Evolutionary conservation across 1,140 invertebrate genomes (phyloP).

Genomic region (Latrodectus geometricus): DNA sequence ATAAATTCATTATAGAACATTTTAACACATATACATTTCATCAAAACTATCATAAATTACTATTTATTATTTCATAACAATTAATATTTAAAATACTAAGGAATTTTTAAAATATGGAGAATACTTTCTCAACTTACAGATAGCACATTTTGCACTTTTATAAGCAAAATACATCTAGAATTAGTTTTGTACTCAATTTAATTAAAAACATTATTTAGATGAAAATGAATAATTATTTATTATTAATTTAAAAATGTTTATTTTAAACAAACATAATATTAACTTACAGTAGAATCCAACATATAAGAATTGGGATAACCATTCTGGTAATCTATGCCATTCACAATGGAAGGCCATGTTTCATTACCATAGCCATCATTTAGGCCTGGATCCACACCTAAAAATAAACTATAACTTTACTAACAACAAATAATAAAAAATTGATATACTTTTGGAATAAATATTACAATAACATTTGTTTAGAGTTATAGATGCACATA

Average conservation of each 20-base stretch:
- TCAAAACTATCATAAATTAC: background rate
- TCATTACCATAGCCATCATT: constrained; percentile 33
- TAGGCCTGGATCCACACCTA: constrained; percentile 7
- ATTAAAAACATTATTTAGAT: background rate
- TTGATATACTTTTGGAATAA: too few species aligned
- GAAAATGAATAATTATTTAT: background rate
- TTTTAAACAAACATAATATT: background rate
- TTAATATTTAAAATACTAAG: background rate
- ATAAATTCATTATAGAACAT: background rate
- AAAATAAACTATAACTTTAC: background rate
- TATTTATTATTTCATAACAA: background rate
- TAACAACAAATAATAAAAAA: too few species aligned
- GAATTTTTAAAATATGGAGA: too few species aligned
- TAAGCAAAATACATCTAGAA: background rate
- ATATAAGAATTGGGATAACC: constrained; percentile 34
- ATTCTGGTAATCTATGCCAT: constrained; percentile 29
- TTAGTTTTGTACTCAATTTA: background rate
- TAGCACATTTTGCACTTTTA: background rate
- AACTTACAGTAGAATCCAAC: constrained; percentile 19
- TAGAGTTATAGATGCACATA: too few species aligned
- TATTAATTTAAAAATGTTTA: background rate
- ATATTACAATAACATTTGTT: too few species aligned
- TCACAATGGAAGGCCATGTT: constrained; percentile 9
- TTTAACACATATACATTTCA: background rate
- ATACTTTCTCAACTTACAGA: too few species aligned